Evolutionary conservation across 2,888 invertebrate genomes (phyloP).

Genomic region (Machimus rusticus): DNA sequence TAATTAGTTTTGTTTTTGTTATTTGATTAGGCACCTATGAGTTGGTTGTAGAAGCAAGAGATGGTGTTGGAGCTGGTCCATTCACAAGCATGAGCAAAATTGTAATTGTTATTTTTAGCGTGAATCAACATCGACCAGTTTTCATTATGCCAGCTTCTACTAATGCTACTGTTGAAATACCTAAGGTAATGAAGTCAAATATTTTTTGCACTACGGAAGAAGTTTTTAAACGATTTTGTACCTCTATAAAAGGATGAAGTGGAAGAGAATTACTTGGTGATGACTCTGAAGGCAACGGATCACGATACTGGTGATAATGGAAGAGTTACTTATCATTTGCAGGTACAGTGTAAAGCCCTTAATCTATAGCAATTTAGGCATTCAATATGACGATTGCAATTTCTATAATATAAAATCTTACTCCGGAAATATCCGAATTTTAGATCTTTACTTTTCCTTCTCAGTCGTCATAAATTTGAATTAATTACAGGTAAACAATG

Average conservation of each 20-base stretch:
- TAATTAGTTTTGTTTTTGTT: neutral
- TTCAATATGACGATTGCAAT: too few relatives aligned
- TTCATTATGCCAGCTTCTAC: conserved; percentile 80
- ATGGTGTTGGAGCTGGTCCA: conserved; percentile 73
- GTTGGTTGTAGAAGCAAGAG: conserved; percentile 78
- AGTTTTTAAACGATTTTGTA: neutral
- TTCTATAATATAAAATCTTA: too few relatives aligned
- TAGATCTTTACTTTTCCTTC: too few relatives aligned
- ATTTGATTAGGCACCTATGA: conserved; percentile 62
- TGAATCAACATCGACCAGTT: conserved; percentile 82
- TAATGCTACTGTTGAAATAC: conserved; percentile 80
- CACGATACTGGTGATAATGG: conserved; percentile 86
- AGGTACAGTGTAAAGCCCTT: conserved; percentile 63
- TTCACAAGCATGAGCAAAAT: conserved; percentile 75
- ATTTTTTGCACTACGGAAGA: neutral
- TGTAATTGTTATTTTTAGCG: conserved; percentile 77
- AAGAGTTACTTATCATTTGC: conserved; percentile 81
- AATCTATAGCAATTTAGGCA: too few relatives aligned
- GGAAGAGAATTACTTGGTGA: conserved; percentile 76
- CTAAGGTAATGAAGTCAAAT: conserved; percentile 69
- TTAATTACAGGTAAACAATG: conserved; percentile 63
- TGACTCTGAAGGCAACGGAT: conserved; percentile 83
- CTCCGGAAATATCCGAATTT: too few relatives aligned
- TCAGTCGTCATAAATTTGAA: too few relatives aligned
- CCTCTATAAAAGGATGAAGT: conserved; percentile 71